Evolutionary conservation across 2,113 vertebrate species (phyloP), one percentile per base, ranked within the genome.

Genomic region (Hucho hucho): DNA sequence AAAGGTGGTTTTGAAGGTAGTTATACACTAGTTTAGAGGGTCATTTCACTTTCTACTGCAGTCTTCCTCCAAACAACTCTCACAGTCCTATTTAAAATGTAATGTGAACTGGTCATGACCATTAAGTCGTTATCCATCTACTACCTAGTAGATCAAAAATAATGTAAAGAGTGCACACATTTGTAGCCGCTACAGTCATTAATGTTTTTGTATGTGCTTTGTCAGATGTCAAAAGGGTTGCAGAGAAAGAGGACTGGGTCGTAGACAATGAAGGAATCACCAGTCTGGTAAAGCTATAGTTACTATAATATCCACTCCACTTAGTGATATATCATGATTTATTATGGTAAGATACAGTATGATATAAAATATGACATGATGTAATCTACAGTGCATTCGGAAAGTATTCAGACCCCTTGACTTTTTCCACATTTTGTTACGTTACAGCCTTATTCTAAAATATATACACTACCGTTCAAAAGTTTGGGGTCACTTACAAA

Each of bases 201-300:
- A 0, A 43, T 43, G 37, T 43, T 43, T 11, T 43, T 18, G 4
- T 69, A 20, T 69, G 46, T 65, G 26, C 58, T 28, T 87, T 32
- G 80, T 1, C 78, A 99, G 98, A 97, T 90, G 93, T 97, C 46
- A 98, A 96, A 88, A 92, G 94, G 58, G 90, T 99, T 75, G 94
- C 96, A 73, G 97, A 97, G 86, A 98, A 98, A 83, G 98, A 98
- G 86, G 97, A 99, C 88, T 99, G 98, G 97, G 77, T 95, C 72
- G 95, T 99, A 22, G 97, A 98, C 85, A 99, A 98, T 37, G 96
- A 98, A 85, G 97, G 97, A 58, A 91, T 97, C 85, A 98, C 97
- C 69, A 94, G 95, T 5, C 87, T 99, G 89, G 98, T 99, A 88
- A 90, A 93, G 89, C 84, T 29, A 64, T 53, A 28, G 4, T 63